Base-by-base conservation (phyloP, 1,140 invertebrate genomes). In the Lepidostoma basale region DNA sequence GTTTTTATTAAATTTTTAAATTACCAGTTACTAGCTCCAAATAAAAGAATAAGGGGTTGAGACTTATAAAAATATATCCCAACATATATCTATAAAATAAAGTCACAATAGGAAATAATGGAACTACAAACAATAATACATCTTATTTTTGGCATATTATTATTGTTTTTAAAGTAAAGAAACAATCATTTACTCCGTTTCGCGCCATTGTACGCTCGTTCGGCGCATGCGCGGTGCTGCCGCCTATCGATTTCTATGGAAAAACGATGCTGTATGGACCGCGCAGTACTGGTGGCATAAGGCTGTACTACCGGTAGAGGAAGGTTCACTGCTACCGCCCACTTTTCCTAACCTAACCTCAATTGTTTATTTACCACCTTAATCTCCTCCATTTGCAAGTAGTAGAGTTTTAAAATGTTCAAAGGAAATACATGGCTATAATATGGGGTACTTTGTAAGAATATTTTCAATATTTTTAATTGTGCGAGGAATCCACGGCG, bases 201-300 rank as follows among this genome's bases (percentile, higher is more conserved):
- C n/a, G n/a, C n/a, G n/a, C n/a, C n/a, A n/a, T n/a, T n/a, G n/a
- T n/a, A n/a, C n/a, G n/a, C n/a, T n/a, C n/a, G n/a, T n/a, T n/a
- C n/a, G 20, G 52, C 64, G 64, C 64, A 58, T 14, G 64, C 64
- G 64, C 64, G 36, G 49, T 39, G 39, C 52, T 66, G 52, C 22
- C n/a, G 33, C 6, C 42, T 66, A 66, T 66, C 64, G 64, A 66
- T 66, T 58, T 25, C 39, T 16, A 44, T 56, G 28, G 49, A 45
- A 66, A 58, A 40, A 58, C 52, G 64, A 66, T 66, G 64, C 64
- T 66, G 64, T 47, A 30, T 66, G 64, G 64, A 66, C 64, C 64
- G 49, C 23, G 49, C 23, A 18, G 26, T 9, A 8, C 20, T 33
- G 14, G 60, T 28, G 59, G 60, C 44, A 30, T n/a, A 22, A 16